Evolutionary conservation across 2,797 vertebrate species (phyloP).

Genomic region (Eulemur rubriventer): DNA sequence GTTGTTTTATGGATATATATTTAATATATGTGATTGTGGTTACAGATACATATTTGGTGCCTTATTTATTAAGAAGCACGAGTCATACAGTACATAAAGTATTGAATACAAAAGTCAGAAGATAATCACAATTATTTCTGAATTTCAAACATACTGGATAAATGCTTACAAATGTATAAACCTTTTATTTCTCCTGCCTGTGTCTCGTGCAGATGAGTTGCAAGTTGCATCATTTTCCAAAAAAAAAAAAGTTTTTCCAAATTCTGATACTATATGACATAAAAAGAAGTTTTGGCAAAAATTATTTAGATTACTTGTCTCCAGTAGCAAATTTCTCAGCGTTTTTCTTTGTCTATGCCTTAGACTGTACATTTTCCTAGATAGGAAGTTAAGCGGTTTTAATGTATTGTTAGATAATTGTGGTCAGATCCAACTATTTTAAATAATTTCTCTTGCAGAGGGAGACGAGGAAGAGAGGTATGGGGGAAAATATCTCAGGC

Average conservation of each 20-base stretch:
- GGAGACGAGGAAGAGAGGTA: background rate
- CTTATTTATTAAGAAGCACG: slow-evolving; percentile 8
- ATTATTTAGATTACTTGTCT: background rate
- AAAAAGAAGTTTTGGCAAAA: background rate
- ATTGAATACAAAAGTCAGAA: slow-evolving; percentile 11
- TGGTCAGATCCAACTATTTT: background rate
- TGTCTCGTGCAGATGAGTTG: background rate
- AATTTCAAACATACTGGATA: background rate
- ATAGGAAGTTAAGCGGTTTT: background rate
- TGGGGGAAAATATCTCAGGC: background rate
- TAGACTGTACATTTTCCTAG: background rate
- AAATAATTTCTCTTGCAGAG: background rate
- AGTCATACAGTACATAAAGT: background rate
- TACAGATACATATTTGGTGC: slow-evolving; percentile 35
- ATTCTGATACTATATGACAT: background rate
- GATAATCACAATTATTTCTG: background rate
- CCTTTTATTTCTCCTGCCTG: background rate
- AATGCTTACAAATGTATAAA: background rate
- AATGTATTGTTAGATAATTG: background rate
- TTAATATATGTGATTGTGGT: slow-evolving; percentile 40
- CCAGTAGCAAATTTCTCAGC: background rate
- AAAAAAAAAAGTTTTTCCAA: background rate
- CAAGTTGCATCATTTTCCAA: background rate
- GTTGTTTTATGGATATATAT: background rate
- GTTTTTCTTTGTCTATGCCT: background rate